Evolutionary conservation across 2,888 invertebrate genomes (phyloP).

Genomic region (Crepidodera aurea): DNA sequence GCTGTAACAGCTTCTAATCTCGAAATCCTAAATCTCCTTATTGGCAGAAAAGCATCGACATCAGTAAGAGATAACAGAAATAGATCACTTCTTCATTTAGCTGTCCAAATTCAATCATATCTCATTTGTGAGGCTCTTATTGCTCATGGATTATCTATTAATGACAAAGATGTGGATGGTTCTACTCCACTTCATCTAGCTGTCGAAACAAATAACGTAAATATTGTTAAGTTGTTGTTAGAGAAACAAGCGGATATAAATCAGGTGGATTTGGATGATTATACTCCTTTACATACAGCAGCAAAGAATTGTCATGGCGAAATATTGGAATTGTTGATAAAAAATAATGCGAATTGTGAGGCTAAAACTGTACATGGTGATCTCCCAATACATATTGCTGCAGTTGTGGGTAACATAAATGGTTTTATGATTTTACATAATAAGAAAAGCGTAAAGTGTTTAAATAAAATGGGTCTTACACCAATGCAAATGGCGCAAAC

Average conservation of each 20-base stretch:
- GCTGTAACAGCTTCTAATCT: constrained; percentile 33
- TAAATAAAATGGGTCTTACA: constrained; percentile 38
- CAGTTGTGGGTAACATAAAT: constrained; percentile 40
- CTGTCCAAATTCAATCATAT: constrained; percentile 30
- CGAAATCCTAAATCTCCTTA: constrained; percentile 34
- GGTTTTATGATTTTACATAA: constrained; percentile 38
- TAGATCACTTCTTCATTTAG: constrained; percentile 42
- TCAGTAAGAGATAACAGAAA: constrained; percentile 32
- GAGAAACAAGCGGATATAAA: constrained; percentile 42
- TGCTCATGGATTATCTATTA: constrained; percentile 33
- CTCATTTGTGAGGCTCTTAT: constrained; percentile 39
- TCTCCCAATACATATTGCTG: constrained; percentile 46
- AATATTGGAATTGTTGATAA: constrained; percentile 38
- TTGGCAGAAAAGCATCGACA: constrained; percentile 30
- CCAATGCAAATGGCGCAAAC: constrained; percentile 32
- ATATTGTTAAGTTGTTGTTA: constrained; percentile 38
- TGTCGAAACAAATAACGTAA: constrained; percentile 36
- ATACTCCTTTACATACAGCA: constrained; percentile 46
- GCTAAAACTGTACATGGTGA: constrained; percentile 42
- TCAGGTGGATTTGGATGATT: constrained; percentile 42
- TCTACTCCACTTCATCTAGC: constrained; percentile 46
- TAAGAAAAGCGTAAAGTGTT: constrained; percentile 24
- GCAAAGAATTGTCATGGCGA: constrained; percentile 30
- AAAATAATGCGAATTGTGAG: constrained; percentile 36
- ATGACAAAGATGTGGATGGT: constrained; percentile 40